Conservation (phyloP, 2,797 vertebrate species). For the Thunnus albacares region DNA sequence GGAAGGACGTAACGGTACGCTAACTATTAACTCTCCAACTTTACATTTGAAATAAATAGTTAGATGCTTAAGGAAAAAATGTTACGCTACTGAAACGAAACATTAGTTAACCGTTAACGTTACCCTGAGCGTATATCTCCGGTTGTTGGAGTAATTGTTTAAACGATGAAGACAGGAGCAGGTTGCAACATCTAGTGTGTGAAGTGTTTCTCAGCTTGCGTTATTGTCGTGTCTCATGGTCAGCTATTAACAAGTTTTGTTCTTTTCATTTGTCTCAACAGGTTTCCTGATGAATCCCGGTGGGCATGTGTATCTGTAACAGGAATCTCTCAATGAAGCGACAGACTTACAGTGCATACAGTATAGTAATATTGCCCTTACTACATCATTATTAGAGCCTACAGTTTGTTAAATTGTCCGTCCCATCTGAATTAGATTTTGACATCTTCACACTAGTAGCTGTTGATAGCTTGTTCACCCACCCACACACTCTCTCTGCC, state of each 20-base stretch:
- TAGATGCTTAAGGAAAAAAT: not conserved
- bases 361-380: not conserved
- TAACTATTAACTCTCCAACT: not conserved
- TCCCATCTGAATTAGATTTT: not conserved
- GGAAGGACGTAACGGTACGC: fast-evolving
- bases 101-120: not conserved
- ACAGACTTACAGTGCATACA: conserved; percentile 12
- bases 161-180: not conserved
- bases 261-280: conserved; percentile 60
- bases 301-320: conserved; percentile 52
- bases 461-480: conserved; percentile 11
- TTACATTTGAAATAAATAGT: not conserved
- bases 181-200: not conserved
- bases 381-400: not conserved
- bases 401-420: not conserved
- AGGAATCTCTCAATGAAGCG: conserved; percentile 48
- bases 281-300: conserved; percentile 63
- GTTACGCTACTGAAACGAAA: not conserved
- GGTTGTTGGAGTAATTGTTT: not conserved
- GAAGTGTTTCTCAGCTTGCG: not conserved
- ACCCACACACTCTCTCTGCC: conserved; percentile 16
- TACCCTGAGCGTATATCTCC: not conserved
- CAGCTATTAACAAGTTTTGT: not conserved
- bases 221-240: not conserved
- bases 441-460: conserved; percentile 11